Conservation (phyloP, 2,797 vertebrate species). For the Botia almorhae region DNA sequence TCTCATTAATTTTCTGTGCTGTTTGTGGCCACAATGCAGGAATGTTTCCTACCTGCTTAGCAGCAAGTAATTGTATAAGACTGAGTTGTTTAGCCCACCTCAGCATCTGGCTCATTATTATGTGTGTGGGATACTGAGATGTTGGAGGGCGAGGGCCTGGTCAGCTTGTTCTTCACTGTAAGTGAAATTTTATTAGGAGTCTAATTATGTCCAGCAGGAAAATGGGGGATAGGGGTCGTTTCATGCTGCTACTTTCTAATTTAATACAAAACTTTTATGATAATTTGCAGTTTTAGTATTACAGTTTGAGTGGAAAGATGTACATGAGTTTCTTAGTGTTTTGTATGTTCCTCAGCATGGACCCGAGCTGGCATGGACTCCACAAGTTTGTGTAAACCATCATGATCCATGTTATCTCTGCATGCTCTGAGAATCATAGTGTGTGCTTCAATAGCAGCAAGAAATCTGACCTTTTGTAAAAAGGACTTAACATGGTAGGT, state of each 20-base stretch:
- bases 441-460: not conserved
- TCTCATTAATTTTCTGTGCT: constrained; percentile 40
- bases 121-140: constrained; percentile 30
- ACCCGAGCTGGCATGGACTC: not conserved
- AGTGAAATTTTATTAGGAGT: constrained; percentile 53
- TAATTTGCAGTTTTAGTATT: not conserved
- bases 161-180: constrained; percentile 43
- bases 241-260: not conserved
- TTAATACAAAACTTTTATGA: not conserved
- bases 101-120: constrained; percentile 40
- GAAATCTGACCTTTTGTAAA: constrained; percentile 1
- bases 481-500: not conserved
- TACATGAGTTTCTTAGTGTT: not conserved
- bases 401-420: not conserved
- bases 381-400: not conserved
- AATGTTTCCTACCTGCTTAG: constrained; percentile 43
- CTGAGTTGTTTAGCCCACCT: constrained; percentile 32
- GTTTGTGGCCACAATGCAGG: constrained; percentile 19
- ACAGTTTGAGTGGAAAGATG: not conserved
- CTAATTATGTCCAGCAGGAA: constrained; percentile 42
- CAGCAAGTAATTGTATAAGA: constrained; percentile 46
- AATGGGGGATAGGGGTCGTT: constrained; percentile 18
- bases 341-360: not conserved
- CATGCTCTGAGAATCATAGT: not conserved
- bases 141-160: constrained; percentile 19